These are phyloP conservation scores for Eolophus roseicapilla DNA, from an alignment of 2,113 vertebrate genomes.

Conservation along the genomic window DNA sequence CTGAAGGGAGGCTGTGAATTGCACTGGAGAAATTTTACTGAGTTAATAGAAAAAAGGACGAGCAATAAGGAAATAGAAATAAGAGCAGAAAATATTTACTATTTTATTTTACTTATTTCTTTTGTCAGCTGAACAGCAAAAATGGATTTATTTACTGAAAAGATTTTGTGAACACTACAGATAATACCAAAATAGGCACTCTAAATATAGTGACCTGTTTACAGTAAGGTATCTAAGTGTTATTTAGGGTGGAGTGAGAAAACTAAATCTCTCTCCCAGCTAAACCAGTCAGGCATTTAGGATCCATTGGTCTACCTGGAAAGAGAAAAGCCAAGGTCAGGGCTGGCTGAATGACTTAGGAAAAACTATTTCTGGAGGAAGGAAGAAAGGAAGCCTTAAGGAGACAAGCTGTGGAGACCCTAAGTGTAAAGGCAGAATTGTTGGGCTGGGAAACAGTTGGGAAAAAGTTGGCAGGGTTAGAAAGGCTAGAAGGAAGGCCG, in stretches of 20 bases:
- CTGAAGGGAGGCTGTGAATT: not conserved
- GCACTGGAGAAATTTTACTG: not conserved
- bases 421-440: not conserved
- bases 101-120: not conserved
- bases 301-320: not conserved
- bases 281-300: not conserved
- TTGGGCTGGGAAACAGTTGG: not conserved
- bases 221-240: not conserved
- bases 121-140: not conserved
- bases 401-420: not conserved
- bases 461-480: not conserved
- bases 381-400: not conserved
- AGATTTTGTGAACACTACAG: not conserved
- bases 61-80: not conserved
- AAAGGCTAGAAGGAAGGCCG: not conserved
- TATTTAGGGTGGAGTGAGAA: not conserved
- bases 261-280: not conserved
- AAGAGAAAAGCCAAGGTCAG: not conserved
- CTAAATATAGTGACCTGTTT: not conserved
- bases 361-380: not conserved
- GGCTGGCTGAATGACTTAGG: not conserved
- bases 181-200: not conserved
- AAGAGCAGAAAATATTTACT: not conserved
- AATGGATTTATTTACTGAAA: not conserved
- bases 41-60: not conserved